These are phyloP conservation scores for Drosophila trichaetosa DNA, from an alignment of 2,888 invertebrate genomes.

Conservation along the genomic window DNA sequence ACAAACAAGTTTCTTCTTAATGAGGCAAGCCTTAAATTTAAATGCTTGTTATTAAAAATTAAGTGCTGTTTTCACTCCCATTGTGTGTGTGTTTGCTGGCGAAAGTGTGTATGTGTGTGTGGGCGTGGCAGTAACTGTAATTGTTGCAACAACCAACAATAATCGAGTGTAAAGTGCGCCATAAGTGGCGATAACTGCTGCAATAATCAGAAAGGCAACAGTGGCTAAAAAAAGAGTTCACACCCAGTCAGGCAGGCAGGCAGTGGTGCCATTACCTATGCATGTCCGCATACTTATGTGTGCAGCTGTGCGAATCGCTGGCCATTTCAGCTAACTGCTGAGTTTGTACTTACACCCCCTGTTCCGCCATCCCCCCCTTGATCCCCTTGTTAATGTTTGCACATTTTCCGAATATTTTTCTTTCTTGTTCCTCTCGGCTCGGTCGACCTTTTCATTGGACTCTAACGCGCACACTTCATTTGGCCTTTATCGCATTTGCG, in stretches of 20 bases:
- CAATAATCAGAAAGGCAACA: conserved; percentile 45
- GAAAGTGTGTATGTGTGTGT: not conserved
- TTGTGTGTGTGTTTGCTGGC: not conserved
- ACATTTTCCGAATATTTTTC: conserved; percentile 45
- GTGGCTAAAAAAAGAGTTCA: conserved; percentile 41
- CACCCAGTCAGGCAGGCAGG: conserved; percentile 3
- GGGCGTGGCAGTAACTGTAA: conserved; percentile 45
- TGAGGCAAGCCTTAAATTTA: conserved; percentile 49
- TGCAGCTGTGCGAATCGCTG: conserved; percentile 13
- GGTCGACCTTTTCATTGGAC: conserved; percentile 34
- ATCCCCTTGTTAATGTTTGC: conserved; percentile 40
- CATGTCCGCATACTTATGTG: conserved; percentile 8
- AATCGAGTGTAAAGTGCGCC: conserved; percentile 33
- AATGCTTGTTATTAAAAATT: conserved; percentile 76
- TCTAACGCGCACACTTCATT: conserved; percentile 43
- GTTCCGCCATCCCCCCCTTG: not conserved
- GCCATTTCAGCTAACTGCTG: conserved; percentile 49
- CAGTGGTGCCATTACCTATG: conserved; percentile 5
- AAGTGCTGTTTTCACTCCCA: conserved; percentile 48
- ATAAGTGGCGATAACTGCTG: conserved; percentile 35
- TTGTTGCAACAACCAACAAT: conserved; percentile 36
- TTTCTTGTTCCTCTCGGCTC: not conserved
- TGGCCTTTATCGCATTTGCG: conserved; percentile 58
- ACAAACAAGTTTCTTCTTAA: conserved; percentile 41
- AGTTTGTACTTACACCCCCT: conserved; percentile 1